A percentile compares a stretch with the other conserved stretches of the same genome.
phyloP scores from a whole-genome alignment of 2,888 invertebrate genomes.

The Spodoptera exigua region DNA sequence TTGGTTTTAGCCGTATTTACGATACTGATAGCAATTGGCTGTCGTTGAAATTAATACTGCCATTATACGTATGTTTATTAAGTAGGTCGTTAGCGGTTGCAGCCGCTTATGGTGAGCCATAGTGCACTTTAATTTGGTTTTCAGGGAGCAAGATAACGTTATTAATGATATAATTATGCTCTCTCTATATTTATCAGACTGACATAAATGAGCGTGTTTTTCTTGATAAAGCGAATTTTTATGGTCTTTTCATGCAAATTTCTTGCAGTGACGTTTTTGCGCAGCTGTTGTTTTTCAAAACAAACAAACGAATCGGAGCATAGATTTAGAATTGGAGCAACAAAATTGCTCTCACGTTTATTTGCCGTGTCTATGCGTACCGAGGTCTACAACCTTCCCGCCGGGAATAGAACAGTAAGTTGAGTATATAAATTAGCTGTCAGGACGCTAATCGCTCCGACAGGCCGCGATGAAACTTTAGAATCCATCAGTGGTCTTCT shows the following conservation, averaged over 20 bases:
- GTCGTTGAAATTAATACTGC: constrained; percentile 48
- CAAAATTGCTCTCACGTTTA: constrained; percentile 31
- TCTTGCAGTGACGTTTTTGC: background rate
- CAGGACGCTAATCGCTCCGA: constrained; percentile 87
- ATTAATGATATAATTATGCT: constrained; percentile 1
- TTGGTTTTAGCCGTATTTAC: constrained; percentile 65
- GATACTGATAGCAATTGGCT: constrained; percentile 51
- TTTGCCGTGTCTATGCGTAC: constrained; percentile 69
- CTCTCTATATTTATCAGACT: background rate
- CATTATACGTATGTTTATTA: constrained; percentile 46
- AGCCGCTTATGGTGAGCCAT: constrained; percentile 17
- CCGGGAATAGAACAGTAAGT: constrained; percentile 87
- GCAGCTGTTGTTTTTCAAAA: constrained; percentile 3
- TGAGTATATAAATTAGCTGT: constrained; percentile 89
- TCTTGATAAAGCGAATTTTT: too few species aligned
- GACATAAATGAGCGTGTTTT: too few species aligned
- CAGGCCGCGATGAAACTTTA: constrained; percentile 88
- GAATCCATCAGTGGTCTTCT: constrained; percentile 86
- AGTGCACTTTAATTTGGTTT: constrained; percentile 28
- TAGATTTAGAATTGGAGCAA: constrained; percentile 2
- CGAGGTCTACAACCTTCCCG: constrained; percentile 70
- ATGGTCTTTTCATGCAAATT: background rate
- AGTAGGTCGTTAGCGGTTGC: constrained; percentile 36
- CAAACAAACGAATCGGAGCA: background rate
- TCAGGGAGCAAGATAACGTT: constrained; percentile 9